Evolutionary conservation across 2,113 vertebrate genomes (phyloP).

Genomic region (Otocyon megalotis): DNA sequence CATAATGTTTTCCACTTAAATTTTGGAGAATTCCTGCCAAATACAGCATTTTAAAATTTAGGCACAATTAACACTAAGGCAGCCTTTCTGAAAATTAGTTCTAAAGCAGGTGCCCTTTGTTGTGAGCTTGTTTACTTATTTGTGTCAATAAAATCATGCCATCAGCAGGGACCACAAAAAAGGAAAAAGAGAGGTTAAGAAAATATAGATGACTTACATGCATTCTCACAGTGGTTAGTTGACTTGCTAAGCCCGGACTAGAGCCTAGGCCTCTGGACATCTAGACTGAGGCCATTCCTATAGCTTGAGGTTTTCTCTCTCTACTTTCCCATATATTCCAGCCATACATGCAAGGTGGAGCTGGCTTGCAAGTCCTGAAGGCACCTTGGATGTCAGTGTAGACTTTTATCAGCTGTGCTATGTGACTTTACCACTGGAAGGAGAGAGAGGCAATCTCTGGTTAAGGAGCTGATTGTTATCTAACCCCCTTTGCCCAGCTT

Average conservation of each 20-base stretch:
- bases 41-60: conserved; percentile 19
- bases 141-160: neutral
- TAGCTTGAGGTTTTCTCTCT: neutral
- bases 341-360: neutral
- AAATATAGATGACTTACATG: neutral
- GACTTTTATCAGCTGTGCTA: neutral
- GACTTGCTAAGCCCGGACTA: neutral
- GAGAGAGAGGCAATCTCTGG: neutral
- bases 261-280: neutral
- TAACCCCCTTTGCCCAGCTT: too few relatives aligned
- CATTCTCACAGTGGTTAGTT: neutral
- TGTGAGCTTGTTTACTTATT: neutral
- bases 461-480: neutral
- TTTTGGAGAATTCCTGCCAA: conserved; percentile 49
- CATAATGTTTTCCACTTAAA: neutral
- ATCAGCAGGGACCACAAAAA: neutral
- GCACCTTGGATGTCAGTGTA: neutral
- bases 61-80: neutral
- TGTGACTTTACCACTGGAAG: neutral
- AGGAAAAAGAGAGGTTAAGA: neutral
- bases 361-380: neutral
- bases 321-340: neutral
- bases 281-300: neutral
- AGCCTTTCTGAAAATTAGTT: neutral
- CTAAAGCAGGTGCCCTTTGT: neutral